Base-by-base conservation (phyloP, 1,140 invertebrate species). In the Drosophila varians region DNA sequence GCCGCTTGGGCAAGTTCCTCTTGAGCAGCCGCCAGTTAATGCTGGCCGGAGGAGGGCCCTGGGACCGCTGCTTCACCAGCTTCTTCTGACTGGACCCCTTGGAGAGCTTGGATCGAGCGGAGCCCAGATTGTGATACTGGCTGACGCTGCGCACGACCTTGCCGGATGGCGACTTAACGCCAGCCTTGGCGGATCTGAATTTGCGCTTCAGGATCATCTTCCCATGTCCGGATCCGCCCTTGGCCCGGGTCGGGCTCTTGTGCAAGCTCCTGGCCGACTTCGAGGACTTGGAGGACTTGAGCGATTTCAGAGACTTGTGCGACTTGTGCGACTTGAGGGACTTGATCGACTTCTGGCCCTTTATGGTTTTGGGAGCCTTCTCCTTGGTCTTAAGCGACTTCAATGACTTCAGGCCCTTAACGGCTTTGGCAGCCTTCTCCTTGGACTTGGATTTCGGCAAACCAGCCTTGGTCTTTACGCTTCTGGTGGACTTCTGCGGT, bases 11-110 rank as follows among this genome's bases (percentile, higher is more conserved):
- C 40, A 87, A 9, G 23, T 87, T 87, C 9, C 38, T 36, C 19
- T 87, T 87, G 1, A 87, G 56, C 4, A 87, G 70, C 18, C 42
- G 45, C 82, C 82, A 87, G 31, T 86, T 87, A 21, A 87, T 87
- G 54, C 76, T 88, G 12, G 55, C 57, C 8, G 73, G 72, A 1
- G 31, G 72, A 1, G 26, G 8, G 1, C 42, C 12, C 0, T 7
- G 9, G 12, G 21, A 6, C 1, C 60, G 54, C 5, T 45, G 56
- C 12, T 53, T 72, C 25, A n/a, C 34, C 19, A 49, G 45, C 42
- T 77, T 77, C 14, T 58, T 74, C 0, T 16, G 53, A 28, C 73
- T 74, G 1, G 12, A 19, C 3, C 31, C 21, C 46, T 51, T 68
- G 14, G 60, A 52, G 14, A 45, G 26, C 9, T 71, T 80, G 38